phyloP scores from a whole-genome alignment of 2,113 vertebrate species.

The Pycnonotus jocosus region DNA sequence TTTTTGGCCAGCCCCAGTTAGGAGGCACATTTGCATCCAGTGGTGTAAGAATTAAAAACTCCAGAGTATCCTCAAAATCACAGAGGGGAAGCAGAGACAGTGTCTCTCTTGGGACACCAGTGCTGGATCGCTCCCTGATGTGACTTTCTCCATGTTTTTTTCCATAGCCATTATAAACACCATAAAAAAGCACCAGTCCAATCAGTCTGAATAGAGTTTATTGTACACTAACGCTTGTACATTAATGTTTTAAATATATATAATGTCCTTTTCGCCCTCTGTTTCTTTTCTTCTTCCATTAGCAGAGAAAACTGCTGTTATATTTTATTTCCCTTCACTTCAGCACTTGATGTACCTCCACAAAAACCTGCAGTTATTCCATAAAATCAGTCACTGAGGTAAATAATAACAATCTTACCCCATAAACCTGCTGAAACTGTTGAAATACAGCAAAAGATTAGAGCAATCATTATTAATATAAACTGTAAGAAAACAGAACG shows the following conservation, averaged over 20 bases:
- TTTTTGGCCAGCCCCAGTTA: neutral
- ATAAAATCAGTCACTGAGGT: constrained; percentile 59
- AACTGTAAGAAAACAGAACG: constrained; percentile 25
- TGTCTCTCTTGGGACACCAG: neutral
- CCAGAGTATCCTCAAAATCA: neutral
- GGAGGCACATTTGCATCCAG: neutral
- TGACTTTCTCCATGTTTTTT: neutral
- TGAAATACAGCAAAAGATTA: constrained; percentile 65
- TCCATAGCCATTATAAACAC: neutral
- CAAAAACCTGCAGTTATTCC: constrained; percentile 36
- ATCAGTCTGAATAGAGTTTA: neutral
- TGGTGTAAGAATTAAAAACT: neutral
- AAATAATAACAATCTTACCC: constrained; percentile 59
- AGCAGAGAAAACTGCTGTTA: neutral
- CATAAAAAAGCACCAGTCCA: neutral
- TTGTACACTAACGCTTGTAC: too few relatives aligned
- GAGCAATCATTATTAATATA: constrained; percentile 45
- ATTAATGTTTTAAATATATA: neutral
- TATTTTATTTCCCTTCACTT: constrained; percentile 43
- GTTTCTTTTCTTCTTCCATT: neutral
- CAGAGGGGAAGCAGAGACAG: neutral
- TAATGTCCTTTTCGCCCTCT: neutral
- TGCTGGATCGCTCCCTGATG: neutral
- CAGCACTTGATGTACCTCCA: constrained; percentile 32
- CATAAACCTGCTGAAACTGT: constrained; percentile 67